These are phyloP conservation scores for Drosophila obscura DNA, from an alignment of 1,140 invertebrate genomes.

Conservation along the genomic window DNA sequence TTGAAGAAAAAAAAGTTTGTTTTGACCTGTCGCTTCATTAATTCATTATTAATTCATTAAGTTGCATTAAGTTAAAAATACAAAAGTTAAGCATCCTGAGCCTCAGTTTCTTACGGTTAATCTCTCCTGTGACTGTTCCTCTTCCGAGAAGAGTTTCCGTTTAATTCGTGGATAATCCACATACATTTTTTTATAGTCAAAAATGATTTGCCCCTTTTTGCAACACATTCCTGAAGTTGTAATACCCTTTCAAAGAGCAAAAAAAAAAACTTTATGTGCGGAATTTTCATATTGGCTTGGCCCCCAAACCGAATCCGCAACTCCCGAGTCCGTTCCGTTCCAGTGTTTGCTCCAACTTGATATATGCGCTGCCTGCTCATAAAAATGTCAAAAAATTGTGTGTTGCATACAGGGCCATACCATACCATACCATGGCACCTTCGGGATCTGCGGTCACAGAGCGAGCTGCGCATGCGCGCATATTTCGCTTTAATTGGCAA, in stretches of 20 bases:
- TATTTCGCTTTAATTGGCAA: conserved; percentile 82
- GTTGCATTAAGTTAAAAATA: too few relatives aligned
- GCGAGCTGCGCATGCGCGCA: conserved; percentile 69
- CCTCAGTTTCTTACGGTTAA: too few relatives aligned
- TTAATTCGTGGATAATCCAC: too few relatives aligned
- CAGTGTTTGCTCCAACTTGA: conserved; percentile 73
- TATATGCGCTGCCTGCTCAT: conserved; percentile 83
- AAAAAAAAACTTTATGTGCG: conserved; percentile 56
- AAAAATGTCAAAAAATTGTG: conserved; percentile 83
- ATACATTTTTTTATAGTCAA: too few relatives aligned
- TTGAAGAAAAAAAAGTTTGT: too few relatives aligned
- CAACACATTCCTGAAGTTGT: neutral
- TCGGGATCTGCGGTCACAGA: conserved; percentile 14
- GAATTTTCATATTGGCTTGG: conserved; percentile 60
- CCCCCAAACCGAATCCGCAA: conserved; percentile 23
- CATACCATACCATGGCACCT: conserved; percentile 33
- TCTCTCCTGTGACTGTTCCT: too few relatives aligned
- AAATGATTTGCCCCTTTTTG: too few relatives aligned
- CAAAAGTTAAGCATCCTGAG: too few relatives aligned
- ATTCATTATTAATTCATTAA: too few relatives aligned
- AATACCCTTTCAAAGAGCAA: conserved; percentile 7
- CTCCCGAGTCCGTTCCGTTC: conserved; percentile 37
- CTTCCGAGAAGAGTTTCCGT: too few relatives aligned
- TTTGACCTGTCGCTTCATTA: too few relatives aligned
- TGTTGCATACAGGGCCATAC: conserved; percentile 48